phyloP scores from a whole-genome alignment of 2,113 vertebrate genomes.

The Motacilla tschutschensis region DNA sequence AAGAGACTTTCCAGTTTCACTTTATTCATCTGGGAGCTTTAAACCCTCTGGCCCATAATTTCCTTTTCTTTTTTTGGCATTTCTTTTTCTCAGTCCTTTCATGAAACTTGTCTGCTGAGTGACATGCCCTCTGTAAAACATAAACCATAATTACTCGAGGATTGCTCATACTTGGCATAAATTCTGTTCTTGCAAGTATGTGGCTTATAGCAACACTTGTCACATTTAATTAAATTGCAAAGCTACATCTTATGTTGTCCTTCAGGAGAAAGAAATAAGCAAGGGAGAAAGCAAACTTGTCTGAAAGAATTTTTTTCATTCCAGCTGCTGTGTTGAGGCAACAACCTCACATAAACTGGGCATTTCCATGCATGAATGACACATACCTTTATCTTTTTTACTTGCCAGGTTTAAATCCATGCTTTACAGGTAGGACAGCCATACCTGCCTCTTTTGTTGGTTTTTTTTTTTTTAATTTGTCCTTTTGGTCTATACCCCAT shows the following conservation, averaged over 20 bases:
- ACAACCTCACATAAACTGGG: background rate
- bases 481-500: background rate
- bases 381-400: background rate
- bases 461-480: background rate
- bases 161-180: conserved; percentile 62
- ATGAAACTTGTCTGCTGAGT: conserved; percentile 42
- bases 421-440: background rate
- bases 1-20: conserved; percentile 30
- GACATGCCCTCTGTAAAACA: conserved; percentile 56
- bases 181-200: conserved; percentile 42
- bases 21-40: conserved; percentile 48
- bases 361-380: accelerated
- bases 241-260: conserved; percentile 27
- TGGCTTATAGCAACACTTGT: conserved; percentile 54
- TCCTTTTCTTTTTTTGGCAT: conserved; percentile 34
- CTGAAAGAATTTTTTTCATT: conserved; percentile 26
- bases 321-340: background rate
- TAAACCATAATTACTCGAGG: conserved; percentile 47
- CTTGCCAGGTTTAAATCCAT: background rate
- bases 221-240: conserved; percentile 52
- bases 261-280: conserved; percentile 43
- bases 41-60: conserved; percentile 56
- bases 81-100: conserved; percentile 50
- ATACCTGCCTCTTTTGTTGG: background rate
- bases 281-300: conserved; percentile 18